These are phyloP conservation scores for Fistularia commersonii DNA, from an alignment of 2,797 vertebrate species.

Conservation along the genomic window DNA sequence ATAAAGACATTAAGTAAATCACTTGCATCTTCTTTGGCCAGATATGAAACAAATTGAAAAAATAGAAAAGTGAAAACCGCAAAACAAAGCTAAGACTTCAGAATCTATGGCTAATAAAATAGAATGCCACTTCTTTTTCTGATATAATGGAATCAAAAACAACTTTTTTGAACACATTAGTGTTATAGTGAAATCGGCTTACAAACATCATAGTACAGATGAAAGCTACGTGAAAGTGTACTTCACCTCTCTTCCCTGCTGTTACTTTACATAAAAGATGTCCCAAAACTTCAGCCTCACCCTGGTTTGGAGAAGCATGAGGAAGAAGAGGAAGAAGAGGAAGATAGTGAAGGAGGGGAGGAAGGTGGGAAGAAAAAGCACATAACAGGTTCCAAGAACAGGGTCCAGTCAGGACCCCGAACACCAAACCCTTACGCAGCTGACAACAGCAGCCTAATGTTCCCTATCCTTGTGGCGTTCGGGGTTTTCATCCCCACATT, in stretches of 20 bases:
- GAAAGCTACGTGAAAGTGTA: background rate
- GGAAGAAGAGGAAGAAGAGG: constrained; percentile 90
- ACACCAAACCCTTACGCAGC: constrained; percentile 97
- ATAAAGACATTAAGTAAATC: too few species aligned
- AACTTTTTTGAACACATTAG: too few species aligned
- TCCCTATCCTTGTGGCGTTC: constrained; percentile 96
- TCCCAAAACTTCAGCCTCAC: constrained; percentile 96
- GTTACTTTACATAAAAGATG: constrained; percentile 72
- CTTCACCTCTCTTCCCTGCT: background rate
- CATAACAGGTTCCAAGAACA: constrained; percentile 82
- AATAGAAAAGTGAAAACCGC: too few species aligned
- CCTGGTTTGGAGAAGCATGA: constrained; percentile 91
- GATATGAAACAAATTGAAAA: too few species aligned
- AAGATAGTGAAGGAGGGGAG: constrained; percentile 85
- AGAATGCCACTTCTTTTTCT: too few species aligned
- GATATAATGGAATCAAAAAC: too few species aligned
- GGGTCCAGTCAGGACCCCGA: constrained; percentile 93
- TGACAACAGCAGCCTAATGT: constrained; percentile 99
- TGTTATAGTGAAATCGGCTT: too few species aligned
- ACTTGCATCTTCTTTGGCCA: too few species aligned
- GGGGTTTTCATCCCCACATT: constrained; percentile 99
- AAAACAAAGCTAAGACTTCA: too few species aligned
- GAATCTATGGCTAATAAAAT: too few species aligned
- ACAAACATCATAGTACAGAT: too few species aligned
- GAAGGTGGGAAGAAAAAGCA: constrained; percentile 85